Base-by-base conservation (phyloP, 2,113 vertebrate genomes). In the Falcunculus frontatus region DNA sequence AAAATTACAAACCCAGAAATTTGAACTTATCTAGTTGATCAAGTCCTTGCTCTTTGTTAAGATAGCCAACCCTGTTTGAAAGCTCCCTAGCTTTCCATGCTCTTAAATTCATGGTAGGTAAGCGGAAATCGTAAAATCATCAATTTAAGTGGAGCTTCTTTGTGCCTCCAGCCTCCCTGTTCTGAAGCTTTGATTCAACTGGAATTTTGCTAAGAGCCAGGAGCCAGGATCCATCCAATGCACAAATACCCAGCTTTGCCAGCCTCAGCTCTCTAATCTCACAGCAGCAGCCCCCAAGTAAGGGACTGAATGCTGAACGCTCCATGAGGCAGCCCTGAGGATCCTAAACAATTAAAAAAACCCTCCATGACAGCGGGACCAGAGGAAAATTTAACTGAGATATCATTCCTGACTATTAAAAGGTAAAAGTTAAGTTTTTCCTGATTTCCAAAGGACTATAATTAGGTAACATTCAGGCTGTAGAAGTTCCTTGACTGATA, bases 161-260 rank as follows among this genome's bases (percentile, higher is more conserved):
- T 53, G 22, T 84, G 64, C 42, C 55, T 88, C 41, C 50, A 88
- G 57, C 23, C n/a, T 83, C 26, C 55, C 37, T 47, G 21, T 11
- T 80, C 39, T 6, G 15, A 83, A 80, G 50, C 47, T 94, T 92
- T 49, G 63, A 86, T 90, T 86, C 46, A 76, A 53, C 8, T 3
- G 9, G n/a, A 69, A 79, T 65, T 85, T 56, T 80, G 14, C 79
- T 70, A 39, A 53, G 16, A 87, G 33, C 37, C 29, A 67, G 12
- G 11, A 92, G 50, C 35, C 41, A 83, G 57, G 53, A 49, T 65
- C 35, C n/a, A 67, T 29, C 11, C 2, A 1, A 33, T 0, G 0
- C 20, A 53, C 2, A 4, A 94, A 75, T 4, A 63, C 3, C 2
- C 41, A 69, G 37, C 57, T 80, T 56, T 80, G 49, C 41, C 42